Evolutionary conservation across 1,140 invertebrate species (phyloP).

Genomic region (Temnothorax curvispinosus): DNA sequence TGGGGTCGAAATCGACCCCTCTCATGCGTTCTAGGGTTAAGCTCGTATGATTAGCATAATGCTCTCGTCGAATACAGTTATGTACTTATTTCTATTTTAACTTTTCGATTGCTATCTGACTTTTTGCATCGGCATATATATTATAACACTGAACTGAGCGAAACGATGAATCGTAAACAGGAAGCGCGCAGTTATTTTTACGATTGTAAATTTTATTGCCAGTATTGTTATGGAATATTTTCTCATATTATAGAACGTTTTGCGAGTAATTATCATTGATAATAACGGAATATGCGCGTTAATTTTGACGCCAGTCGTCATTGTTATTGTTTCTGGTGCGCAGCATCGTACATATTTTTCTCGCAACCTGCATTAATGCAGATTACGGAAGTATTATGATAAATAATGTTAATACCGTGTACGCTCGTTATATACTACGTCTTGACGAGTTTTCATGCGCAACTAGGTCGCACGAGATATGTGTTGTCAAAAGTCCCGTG

Average conservation of each 20-base stretch:
- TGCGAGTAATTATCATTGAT: constrained; percentile 6
- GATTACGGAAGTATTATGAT: constrained; percentile 46
- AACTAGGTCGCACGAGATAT: constrained; percentile 28
- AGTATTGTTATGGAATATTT: neutral
- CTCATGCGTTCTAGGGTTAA: no score
- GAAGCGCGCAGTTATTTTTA: no score
- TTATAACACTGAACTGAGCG: neutral
- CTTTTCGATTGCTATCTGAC: neutral
- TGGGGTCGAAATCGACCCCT: no score
- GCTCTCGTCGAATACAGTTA: neutral
- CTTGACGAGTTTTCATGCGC: constrained; percentile 46
- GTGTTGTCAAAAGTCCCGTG: constrained; percentile 31
- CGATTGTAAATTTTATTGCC: neutral
- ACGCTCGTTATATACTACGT: neutral
- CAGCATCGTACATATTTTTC: neutral
- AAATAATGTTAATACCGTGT: constrained; percentile 43
- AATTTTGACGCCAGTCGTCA: neutral
- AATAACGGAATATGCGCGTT: neutral
- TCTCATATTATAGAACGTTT: neutral
- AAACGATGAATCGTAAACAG: neutral
- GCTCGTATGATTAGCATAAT: neutral
- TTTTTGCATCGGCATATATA: neutral
- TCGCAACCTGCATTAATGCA: neutral
- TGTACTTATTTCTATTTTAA: neutral
- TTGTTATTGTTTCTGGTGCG: constrained; percentile 37